Base-by-base conservation (phyloP, 1,140 invertebrate species). In the Bicyclus anynana region DNA sequence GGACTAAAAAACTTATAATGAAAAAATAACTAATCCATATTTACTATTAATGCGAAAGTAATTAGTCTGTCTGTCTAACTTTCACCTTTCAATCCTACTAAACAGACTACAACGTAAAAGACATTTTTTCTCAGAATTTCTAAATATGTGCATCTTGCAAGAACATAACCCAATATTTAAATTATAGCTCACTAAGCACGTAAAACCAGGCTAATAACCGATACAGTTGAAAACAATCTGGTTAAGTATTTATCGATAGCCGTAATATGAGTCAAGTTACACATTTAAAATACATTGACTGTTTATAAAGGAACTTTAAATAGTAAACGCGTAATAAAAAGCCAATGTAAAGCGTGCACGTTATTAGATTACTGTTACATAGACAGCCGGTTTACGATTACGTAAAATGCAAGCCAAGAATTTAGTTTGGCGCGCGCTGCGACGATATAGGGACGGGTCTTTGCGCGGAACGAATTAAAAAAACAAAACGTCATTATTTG, bases 371-470 rank as follows among this genome's bases (percentile, higher is more conserved):
- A 16, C 10, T 10, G 17, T 54, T n/a, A 27, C 29, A 61, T 37
- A 50, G 29, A 1, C 29, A 29, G 54, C 56, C 33, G 48, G 50
- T 59, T 50, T 20, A 51, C 48, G 49, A 33, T 58, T 58, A 64
- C 48, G 62, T 59, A 52, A 64, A 59, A 53, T 20, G 3, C 10
- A 35, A 35, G 33, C 12, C 10, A 35, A 35, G 46, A 66, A 57
- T 50, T 61, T 69, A 81, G 78, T 81, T 44, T 53, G 65, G 58
- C 73, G 79, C 73, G 58, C 63, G 57, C 49, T 57, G 73, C 69
- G 75, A 46, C 42, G 12, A 14, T 16, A 46, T 49, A 38, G 21
- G 59, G 58, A 69, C 72, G 75, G 72, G 23, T 56, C 3, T 16
- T 13, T 71, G 65, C 65, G 63, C 78, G 75, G 67, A 60, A 73